phyloP scores from a whole-genome alignment of 1,140 invertebrate species.

The Drosophila persimilis region DNA sequence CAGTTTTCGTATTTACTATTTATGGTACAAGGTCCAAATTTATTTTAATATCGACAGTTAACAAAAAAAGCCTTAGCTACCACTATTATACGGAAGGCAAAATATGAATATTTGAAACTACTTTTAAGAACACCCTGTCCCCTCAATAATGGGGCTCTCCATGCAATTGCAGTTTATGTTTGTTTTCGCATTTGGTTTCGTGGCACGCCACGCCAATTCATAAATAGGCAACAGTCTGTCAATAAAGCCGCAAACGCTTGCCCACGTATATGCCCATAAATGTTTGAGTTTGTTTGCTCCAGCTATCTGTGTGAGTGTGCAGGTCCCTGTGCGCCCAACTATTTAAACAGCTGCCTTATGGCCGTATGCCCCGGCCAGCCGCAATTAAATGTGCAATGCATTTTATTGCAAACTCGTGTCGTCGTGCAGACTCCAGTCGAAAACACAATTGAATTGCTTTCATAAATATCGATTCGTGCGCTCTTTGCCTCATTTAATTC shows the following conservation, averaged over 20 bases:
- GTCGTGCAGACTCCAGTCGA: too few species aligned
- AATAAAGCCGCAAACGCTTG: constrained; percentile 56
- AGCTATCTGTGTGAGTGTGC: constrained; percentile 9
- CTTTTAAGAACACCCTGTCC: too few species aligned
- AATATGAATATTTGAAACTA: too few species aligned
- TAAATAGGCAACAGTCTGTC: constrained; percentile 56
- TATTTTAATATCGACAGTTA: too few species aligned
- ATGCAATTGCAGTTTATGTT: constrained; percentile 27
- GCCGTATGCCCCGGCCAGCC: neutral
- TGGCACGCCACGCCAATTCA: constrained; percentile 22
- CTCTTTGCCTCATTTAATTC: constrained; percentile 14
- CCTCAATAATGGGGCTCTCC: neutral
- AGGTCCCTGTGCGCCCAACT: neutral
- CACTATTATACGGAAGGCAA: too few species aligned
- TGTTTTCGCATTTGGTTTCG: constrained; percentile 17
- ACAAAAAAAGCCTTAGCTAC: too few species aligned
- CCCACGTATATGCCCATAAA: constrained; percentile 44
- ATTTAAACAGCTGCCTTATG: constrained; percentile 2
- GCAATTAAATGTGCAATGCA: constrained; percentile 37
- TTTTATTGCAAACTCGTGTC: neutral
- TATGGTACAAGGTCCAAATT: too few species aligned
- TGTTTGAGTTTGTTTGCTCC: constrained; percentile 20
- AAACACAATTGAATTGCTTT: neutral
- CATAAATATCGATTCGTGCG: constrained; percentile 6
- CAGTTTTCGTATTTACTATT: too few species aligned